phyloP scores from a whole-genome alignment of 1,140 invertebrate species.

The Drosophila eugracilis region DNA sequence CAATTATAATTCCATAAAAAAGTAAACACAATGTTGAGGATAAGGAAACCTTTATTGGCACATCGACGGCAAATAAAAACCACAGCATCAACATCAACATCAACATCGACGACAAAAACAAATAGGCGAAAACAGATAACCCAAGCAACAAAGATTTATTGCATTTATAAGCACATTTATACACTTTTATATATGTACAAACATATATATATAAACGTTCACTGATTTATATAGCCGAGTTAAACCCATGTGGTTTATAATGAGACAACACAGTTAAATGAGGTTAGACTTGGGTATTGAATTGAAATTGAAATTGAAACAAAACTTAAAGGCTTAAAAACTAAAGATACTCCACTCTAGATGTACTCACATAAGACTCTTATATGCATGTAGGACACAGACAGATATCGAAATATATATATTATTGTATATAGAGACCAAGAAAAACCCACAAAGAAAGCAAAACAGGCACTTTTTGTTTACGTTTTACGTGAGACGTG shows the following conservation, averaged over 20 bases:
- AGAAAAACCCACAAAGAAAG: slow-evolving; percentile 70
- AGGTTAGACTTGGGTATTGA: slow-evolving; percentile 41
- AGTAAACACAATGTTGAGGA: slow-evolving; percentile 40
- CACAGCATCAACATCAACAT: slow-evolving; percentile 32
- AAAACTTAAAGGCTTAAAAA: slow-evolving; percentile 35
- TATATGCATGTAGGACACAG: slow-evolving; percentile 52
- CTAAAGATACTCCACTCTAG: slow-evolving; percentile 36
- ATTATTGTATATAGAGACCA: slow-evolving; percentile 32
- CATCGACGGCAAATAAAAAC: slow-evolving; percentile 46
- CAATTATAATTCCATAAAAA: slow-evolving; percentile 34
- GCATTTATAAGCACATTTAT: slow-evolving; percentile 23
- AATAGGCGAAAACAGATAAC: slow-evolving; percentile 33
- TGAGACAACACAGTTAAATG: slow-evolving; percentile 46
- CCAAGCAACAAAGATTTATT: slow-evolving; percentile 48
- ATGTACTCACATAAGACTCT: slow-evolving; percentile 61
- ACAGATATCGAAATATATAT: slow-evolving; percentile 24
- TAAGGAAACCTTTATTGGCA: slow-evolving; percentile 53
- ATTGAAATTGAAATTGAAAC: slow-evolving; percentile 6
- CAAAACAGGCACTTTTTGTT: slow-evolving; percentile 61
- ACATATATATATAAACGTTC: slow-evolving; percentile 7
- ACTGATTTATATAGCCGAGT: slow-evolving; percentile 50
- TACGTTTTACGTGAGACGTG: slow-evolving; percentile 53
- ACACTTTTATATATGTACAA: slow-evolving; percentile 12
- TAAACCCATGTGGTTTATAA: slow-evolving; percentile 51
- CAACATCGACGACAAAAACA: no score